phyloP scores from a whole-genome alignment of 2,888 invertebrate species.

The Embidobia sp. region DNA sequence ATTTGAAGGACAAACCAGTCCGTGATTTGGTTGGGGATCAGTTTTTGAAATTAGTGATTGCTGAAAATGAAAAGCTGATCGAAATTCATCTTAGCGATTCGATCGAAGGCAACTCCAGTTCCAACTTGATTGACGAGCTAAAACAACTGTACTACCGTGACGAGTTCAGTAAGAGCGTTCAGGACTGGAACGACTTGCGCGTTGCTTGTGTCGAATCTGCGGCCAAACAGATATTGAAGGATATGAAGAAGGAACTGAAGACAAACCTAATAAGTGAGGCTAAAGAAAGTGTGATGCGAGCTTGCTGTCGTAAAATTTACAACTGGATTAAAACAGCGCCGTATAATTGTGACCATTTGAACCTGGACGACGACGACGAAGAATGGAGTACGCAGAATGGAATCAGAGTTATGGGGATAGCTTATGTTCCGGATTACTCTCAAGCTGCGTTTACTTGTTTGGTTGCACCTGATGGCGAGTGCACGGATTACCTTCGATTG shows the following conservation, averaged over 20 bases:
- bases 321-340: constrained; percentile 96
- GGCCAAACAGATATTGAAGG: constrained; percentile 93
- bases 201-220: constrained; percentile 94
- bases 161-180: constrained; percentile 95
- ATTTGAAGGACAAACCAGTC: constrained; percentile 95
- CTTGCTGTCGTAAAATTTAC: constrained; percentile 92
- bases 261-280: constrained; percentile 91
- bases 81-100: constrained; percentile 88
- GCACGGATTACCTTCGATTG: constrained; percentile 94
- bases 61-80: constrained; percentile 91
- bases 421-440: constrained; percentile 92
- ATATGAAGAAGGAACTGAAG: constrained; percentile 92
- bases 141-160: constrained; percentile 94
- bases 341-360: constrained; percentile 85
- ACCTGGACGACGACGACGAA: constrained; percentile 93
- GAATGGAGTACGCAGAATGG: constrained; percentile 95
- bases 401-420: constrained; percentile 92
- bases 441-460: constrained; percentile 94
- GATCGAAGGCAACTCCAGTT: constrained; percentile 89
- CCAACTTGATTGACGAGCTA: constrained; percentile 93
- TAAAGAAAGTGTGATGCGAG: constrained; percentile 91
- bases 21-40: constrained; percentile 94
- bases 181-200: constrained; percentile 97
- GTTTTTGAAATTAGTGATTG: constrained; percentile 91
- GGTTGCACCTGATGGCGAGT: constrained; percentile 94